These are phyloP conservation scores for Semotilus atromaculatus DNA, from an alignment of 2,797 vertebrate genomes.

Conservation along the genomic window DNA sequence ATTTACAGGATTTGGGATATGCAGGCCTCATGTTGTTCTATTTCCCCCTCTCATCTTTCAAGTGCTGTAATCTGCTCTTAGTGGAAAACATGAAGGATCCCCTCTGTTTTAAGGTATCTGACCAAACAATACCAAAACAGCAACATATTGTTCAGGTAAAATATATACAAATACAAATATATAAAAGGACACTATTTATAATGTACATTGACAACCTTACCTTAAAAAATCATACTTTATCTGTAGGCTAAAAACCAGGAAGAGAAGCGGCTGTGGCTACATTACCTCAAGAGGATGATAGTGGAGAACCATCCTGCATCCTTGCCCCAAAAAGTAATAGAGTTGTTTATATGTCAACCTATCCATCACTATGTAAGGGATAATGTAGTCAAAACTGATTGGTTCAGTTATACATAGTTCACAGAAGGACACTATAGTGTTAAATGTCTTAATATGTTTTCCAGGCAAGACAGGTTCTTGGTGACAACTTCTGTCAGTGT, in stretches of 20 bases:
- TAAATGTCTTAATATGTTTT: slow-evolving; percentile 27
- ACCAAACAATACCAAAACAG: slow-evolving; percentile 89
- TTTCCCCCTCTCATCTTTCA: slow-evolving; percentile 20
- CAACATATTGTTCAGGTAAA: slow-evolving; percentile 88
- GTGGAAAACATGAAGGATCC: slow-evolving; percentile 87
- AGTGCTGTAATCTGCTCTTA: slow-evolving; percentile 90
- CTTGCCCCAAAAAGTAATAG: slow-evolving; percentile 87
- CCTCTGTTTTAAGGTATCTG: slow-evolving; percentile 86
- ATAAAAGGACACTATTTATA: neutral
- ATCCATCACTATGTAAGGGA: neutral
- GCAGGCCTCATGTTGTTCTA: neutral
- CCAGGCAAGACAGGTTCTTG: slow-evolving; percentile 88
- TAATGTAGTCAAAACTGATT: neutral
- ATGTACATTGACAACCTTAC: neutral
- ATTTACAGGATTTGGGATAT: neutral
- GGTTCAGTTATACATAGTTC: neutral
- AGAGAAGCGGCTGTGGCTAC: slow-evolving; percentile 91
- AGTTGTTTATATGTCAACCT: neutral
- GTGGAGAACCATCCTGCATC: slow-evolving; percentile 89
- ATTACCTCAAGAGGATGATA: slow-evolving; percentile 90
- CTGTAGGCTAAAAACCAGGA: slow-evolving; percentile 90
- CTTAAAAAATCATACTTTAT: neutral
- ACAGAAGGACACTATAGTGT: neutral
- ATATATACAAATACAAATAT: neutral
- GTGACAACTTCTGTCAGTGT: slow-evolving; percentile 86